Percentiles rank a stretch among this genome's conserved stretches.
These are phyloP conservation scores for Idris sp. DNA, from an alignment of 1,140 invertebrate genomes.

Conservation along the genomic window DNA sequence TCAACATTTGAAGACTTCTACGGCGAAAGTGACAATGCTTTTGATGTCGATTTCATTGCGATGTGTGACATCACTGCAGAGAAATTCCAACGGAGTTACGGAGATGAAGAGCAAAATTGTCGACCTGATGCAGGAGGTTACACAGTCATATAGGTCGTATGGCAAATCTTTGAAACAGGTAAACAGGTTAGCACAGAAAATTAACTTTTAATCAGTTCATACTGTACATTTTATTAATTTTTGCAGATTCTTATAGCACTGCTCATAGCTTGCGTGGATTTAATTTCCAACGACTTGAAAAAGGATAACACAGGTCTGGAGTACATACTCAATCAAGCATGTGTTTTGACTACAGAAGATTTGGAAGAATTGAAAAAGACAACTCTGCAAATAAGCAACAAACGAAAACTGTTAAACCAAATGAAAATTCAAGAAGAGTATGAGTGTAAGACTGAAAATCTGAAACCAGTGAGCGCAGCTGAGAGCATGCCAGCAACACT, in stretches of 20 bases:
- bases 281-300: slow-evolving; percentile 67
- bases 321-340: slow-evolving; percentile 71
- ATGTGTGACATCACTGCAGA: slow-evolving; percentile 71
- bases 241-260: slow-evolving; percentile 70
- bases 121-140: slow-evolving; percentile 71
- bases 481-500: slow-evolving; percentile 70
- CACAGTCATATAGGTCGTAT: slow-evolving; percentile 69
- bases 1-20: slow-evolving; percentile 18
- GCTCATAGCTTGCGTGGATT: slow-evolving; percentile 69
- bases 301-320: slow-evolving; percentile 68
- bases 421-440: slow-evolving; percentile 2
- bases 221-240: too few relatives aligned
- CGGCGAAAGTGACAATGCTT: slow-evolving; percentile 68
- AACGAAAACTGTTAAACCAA: slow-evolving; percentile 22
- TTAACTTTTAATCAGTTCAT: too few relatives aligned
- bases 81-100: slow-evolving; percentile 66
- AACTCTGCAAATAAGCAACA: slow-evolving; percentile 31
- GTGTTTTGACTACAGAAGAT: slow-evolving; percentile 67
- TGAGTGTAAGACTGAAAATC: slow-evolving; percentile 3
- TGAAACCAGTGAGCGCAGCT: slow-evolving; percentile 24
- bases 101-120: slow-evolving; percentile 67
- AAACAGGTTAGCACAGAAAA: too few relatives aligned
- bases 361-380: slow-evolving; percentile 67
- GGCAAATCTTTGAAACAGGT: slow-evolving; percentile 69
- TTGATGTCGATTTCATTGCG: slow-evolving; percentile 71